Evolutionary conservation across 2,797 vertebrate species (phyloP).

Genomic region (Propithecus perrieri): DNA sequence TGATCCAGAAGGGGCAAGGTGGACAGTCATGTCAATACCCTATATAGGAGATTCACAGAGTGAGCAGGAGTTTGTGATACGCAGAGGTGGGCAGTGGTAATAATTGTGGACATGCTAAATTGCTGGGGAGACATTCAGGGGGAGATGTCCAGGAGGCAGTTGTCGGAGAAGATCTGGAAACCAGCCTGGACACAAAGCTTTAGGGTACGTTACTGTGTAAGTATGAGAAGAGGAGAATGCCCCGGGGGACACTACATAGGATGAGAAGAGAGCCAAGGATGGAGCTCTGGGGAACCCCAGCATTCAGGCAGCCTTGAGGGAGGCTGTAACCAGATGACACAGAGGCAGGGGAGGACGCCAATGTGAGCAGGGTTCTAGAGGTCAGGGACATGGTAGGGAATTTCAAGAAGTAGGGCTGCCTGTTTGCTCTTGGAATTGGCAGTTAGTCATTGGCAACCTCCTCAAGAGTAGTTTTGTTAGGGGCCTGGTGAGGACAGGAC

Average conservation of each 20-base stretch:
- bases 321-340: not conserved
- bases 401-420: not conserved
- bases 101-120: not conserved
- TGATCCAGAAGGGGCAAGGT: not conserved
- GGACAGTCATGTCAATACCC: not conserved
- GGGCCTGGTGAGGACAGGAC: not conserved
- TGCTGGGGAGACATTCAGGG: not conserved
- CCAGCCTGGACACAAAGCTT: not conserved
- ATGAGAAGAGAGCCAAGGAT: not conserved
- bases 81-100: not conserved
- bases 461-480: not conserved
- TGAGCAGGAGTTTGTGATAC: not conserved
- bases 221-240: not conserved
- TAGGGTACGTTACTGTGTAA: not conserved
- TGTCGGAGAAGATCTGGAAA: not conserved
- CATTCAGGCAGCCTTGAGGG: not conserved
- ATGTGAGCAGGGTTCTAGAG: not conserved
- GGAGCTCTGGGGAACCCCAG: not conserved
- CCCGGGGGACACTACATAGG: fast-evolving
- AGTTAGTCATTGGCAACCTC: not conserved
- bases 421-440: not conserved
- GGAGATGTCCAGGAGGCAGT: not conserved
- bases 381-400: not conserved
- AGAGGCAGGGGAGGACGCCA: not conserved
- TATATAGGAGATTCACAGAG: not conserved